Percentiles rank a stretch among this genome's conserved stretches.
Evolutionary conservation across 2,797 vertebrate genomes (phyloP).

Genomic region (Danio jaintianensis): DNA sequence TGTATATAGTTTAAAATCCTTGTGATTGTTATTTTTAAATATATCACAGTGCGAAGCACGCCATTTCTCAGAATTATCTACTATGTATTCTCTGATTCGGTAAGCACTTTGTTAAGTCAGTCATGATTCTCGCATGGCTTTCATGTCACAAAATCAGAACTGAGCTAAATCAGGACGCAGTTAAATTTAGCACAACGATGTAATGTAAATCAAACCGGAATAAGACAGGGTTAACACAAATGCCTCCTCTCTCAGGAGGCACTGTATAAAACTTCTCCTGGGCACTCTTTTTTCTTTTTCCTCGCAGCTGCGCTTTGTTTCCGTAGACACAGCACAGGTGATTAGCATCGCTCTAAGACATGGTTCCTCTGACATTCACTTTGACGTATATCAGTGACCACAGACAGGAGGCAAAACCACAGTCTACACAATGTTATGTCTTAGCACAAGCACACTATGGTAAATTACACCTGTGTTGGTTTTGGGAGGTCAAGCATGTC

Average conservation of each 20-base stretch:
- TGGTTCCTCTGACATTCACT: slow-evolving; percentile 65
- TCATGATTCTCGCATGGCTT: slow-evolving; percentile 26
- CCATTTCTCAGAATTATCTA: slow-evolving; percentile 11
- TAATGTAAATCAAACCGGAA: slow-evolving; percentile 49
- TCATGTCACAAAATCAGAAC: slow-evolving; percentile 19
- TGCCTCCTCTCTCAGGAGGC: slow-evolving; percentile 68
- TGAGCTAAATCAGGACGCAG: neutral
- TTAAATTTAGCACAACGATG: slow-evolving; percentile 46
- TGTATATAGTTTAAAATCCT: slow-evolving; percentile 37
- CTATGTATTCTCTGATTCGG: neutral
- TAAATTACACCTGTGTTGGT: slow-evolving; percentile 55
- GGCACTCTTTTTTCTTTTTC: slow-evolving; percentile 53
- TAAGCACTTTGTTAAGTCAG: slow-evolving; percentile 29
- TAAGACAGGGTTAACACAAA: slow-evolving; percentile 74
- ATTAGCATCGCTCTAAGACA: slow-evolving; percentile 76
- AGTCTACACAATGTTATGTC: slow-evolving; percentile 40
- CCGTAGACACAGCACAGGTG: slow-evolving; percentile 75
- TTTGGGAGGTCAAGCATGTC: slow-evolving; percentile 44
- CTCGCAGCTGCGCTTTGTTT: slow-evolving; percentile 73
- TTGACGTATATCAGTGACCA: slow-evolving; percentile 52
- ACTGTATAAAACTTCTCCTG: slow-evolving; percentile 28
- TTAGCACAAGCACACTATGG: slow-evolving; percentile 25
- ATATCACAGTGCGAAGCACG: slow-evolving; percentile 14
- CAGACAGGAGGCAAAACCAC: slow-evolving; percentile 25
- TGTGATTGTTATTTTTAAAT: slow-evolving; percentile 15